These are phyloP conservation scores for Lucilia cuprina DNA, from an alignment of 1,140 invertebrate species.

Conservation along the genomic window DNA sequence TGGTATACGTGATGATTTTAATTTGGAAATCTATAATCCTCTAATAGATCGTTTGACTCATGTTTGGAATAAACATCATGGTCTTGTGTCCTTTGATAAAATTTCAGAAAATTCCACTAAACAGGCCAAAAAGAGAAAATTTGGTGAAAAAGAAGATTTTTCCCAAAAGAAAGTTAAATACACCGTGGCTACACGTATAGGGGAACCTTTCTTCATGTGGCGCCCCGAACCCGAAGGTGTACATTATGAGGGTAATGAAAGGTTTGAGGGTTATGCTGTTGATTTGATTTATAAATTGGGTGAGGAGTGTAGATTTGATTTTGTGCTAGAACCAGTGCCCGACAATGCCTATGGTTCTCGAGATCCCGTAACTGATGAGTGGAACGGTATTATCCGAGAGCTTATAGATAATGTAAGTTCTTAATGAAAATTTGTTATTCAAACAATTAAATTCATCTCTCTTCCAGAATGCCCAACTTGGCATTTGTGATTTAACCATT, in stretches of 20 bases:
- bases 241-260: conserved; percentile 64
- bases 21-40: conserved; percentile 74
- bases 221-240: conserved; percentile 52
- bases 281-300: conserved; percentile 77
- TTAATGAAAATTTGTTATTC: not conserved
- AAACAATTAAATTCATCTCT: not conserved
- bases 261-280: conserved; percentile 77
- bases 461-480: conserved; percentile 83
- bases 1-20: conserved; percentile 76
- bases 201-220: conserved; percentile 56
- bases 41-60: conserved; percentile 50
- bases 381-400: conserved; percentile 87
- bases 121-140: conserved; percentile 42
- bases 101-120: conserved; percentile 49
- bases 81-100: conserved; percentile 46
- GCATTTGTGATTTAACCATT: conserved; percentile 89
- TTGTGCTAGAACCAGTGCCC: conserved; percentile 73
- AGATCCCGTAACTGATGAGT: conserved; percentile 72
- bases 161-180: conserved; percentile 48
- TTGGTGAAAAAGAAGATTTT: conserved; percentile 50
- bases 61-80: conserved; percentile 54
- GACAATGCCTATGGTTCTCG: conserved; percentile 76
- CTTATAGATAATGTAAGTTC: conserved; percentile 71
- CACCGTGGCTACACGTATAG: conserved; percentile 54
- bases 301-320: conserved; percentile 75